Conservation (phyloP, 2,888 invertebrate species). For the Limenitis camilla region DNA sequence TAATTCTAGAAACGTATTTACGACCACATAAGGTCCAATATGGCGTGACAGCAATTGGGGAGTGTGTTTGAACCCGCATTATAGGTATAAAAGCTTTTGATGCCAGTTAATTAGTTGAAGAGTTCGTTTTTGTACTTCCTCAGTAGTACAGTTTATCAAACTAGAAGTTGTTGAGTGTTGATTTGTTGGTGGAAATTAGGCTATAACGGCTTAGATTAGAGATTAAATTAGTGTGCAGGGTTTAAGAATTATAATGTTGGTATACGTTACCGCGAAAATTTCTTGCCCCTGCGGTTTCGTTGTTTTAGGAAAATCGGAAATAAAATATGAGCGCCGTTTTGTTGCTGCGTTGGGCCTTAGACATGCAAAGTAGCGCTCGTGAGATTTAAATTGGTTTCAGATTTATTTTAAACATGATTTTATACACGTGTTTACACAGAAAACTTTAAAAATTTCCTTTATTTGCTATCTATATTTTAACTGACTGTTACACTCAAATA, state of each 20-base stretch:
- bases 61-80: slow-evolving; percentile 20
- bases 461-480: too few relatives aligned
- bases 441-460: too few relatives aligned
- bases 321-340: slow-evolving; percentile 8
- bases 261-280: slow-evolving; percentile 7
- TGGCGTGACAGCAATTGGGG: slow-evolving; percentile 10
- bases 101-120: slow-evolving; percentile 41
- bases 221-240: neutral
- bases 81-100: slow-evolving; percentile 32
- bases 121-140: slow-evolving; percentile 29
- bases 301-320: slow-evolving; percentile 7
- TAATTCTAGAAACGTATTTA: neutral
- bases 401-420: neutral
- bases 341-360: neutral
- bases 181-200: neutral
- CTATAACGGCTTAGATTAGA: neutral
- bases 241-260: neutral
- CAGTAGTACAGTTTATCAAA: slow-evolving; percentile 16
- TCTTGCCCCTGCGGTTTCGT: slow-evolving; percentile 8
- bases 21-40: slow-evolving; percentile 1
- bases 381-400: neutral
- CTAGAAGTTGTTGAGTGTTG: slow-evolving; percentile 8
- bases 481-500: too few relatives aligned
- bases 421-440: neutral
- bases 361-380: neutral